Base-by-base conservation (phyloP, 2,797 vertebrate genomes). In the Clarias fuscus region DNA sequence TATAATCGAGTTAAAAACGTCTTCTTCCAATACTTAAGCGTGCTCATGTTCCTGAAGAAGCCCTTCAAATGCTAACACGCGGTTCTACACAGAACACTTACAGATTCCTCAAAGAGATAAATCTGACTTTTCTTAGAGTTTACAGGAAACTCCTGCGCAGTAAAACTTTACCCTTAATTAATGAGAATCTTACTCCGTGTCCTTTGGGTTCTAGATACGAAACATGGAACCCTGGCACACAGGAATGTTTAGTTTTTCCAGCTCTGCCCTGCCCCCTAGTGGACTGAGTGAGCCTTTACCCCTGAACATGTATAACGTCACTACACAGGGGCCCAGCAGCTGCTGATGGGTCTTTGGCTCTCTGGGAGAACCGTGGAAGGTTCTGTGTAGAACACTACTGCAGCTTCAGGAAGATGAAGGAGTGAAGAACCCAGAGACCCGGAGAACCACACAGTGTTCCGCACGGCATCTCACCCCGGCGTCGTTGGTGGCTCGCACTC, bases 401-500 rank as follows among this genome's bases (percentile, higher is more conserved):
- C 70, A 48, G 37, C 22, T 24, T 24, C 4, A 13, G 71, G 7
- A 43, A 43, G 40, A 43, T 43, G 40, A 40, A 40, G 40, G 6
- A 0, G 6, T 40, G 40, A 43, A 43, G 40, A 43, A 48, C 40
- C 48, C 22, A 5, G 4, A 11, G 43, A 24, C 18, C 11, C 5
- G 24, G 40, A 53, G 30, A 73, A 73, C 56, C 27, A 8, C 2
- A 1, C 7, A 0, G 1, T 48, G 2, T 0, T 18, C 6, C 43
- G 7, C 1, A 7, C 0, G 4, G 0, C 40, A 3, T 94, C 96
- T 93, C 93, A 99, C 98, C 97, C 98, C 98, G 0, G 97, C 96
- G 0, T 98, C 96, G 14, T 98, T 99, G 91, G 96, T 86, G 6
- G 98, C 98, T 62, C 97, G 92, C 92, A 99, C 96, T 84, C 95